Conservation (phyloP, 2,797 vertebrate species). For the Octomys mimax region DNA sequence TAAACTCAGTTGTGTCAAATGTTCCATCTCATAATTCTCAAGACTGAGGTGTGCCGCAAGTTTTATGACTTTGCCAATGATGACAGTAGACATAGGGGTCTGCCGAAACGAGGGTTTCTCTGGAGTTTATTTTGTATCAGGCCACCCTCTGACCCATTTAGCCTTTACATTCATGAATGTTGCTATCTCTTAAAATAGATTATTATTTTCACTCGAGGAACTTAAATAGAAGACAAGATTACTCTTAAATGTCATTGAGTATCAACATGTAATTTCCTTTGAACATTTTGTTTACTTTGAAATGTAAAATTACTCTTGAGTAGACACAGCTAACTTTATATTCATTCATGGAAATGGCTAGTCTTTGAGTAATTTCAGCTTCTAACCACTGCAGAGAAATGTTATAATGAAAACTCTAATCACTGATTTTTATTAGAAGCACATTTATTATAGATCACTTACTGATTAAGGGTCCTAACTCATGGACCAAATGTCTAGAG, state of each 20-base stretch:
- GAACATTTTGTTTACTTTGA: constrained; percentile 60
- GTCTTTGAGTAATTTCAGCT: constrained; percentile 47
- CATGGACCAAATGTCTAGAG: background rate
- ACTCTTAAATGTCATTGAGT: background rate
- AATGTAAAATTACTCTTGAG: constrained; percentile 50
- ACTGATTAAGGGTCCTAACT: background rate
- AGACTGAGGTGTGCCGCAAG: background rate
- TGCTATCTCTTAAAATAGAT: constrained; percentile 10
- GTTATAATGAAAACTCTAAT: constrained; percentile 18
- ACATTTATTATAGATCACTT: background rate
- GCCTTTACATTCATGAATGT: background rate
- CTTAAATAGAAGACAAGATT: background rate
- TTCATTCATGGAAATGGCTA: constrained; percentile 52
- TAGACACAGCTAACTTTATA: constrained; percentile 2
- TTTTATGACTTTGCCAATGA: background rate
- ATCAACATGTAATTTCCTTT: constrained; percentile 33
- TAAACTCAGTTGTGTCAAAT: background rate
- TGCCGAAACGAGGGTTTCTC: background rate
- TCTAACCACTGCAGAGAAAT: constrained; percentile 23
- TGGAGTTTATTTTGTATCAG: constrained; percentile 1
- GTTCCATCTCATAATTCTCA: constrained; percentile 16
- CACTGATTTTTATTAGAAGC: constrained; percentile 32
- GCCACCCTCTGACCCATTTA: background rate
- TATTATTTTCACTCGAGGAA: background rate
- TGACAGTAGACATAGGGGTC: background rate